phyloP scores from a whole-genome alignment of 2,113 vertebrate genomes.

The Grammomys dolichurus region DNA sequence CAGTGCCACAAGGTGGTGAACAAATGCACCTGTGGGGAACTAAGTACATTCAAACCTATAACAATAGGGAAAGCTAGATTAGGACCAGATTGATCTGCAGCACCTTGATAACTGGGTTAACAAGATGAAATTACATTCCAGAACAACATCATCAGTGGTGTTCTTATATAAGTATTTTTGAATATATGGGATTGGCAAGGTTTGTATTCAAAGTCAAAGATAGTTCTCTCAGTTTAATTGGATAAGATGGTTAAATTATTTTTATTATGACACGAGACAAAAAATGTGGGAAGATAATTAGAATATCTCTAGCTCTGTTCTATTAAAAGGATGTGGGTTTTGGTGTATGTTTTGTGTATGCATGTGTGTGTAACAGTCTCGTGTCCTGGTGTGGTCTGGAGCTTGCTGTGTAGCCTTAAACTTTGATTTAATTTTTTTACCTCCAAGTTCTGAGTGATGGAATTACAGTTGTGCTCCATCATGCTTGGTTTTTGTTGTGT shows the following conservation, averaged over 20 bases:
- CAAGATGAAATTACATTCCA: slow-evolving; percentile 6
- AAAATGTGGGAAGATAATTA: not conserved
- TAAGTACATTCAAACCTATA: not conserved
- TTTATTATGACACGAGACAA: slow-evolving; percentile 28
- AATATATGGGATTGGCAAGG: not conserved
- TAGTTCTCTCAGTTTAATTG: slow-evolving; percentile 23
- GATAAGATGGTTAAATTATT: slow-evolving; percentile 10
- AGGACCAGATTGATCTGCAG: not conserved
- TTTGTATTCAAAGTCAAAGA: not conserved
- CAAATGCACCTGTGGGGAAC: not conserved
- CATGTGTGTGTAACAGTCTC: not conserved
- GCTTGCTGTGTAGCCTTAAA: not conserved
- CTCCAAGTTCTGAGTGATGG: not conserved
- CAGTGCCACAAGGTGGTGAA: not conserved
- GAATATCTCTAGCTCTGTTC: not conserved
- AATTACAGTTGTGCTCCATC: not conserved
- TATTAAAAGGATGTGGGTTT: not conserved
- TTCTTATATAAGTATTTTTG: slow-evolving; percentile 15
- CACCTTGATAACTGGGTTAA: not conserved
- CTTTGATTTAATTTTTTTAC: not conserved
- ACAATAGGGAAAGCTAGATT: not conserved
- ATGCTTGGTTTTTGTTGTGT: not conserved
- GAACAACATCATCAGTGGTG: not conserved
- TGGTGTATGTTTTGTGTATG: not conserved
- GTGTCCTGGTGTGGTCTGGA: not conserved